These are phyloP conservation scores for Apotomis capreana DNA, from an alignment of 2,888 invertebrate species.

Conservation along the genomic window DNA sequence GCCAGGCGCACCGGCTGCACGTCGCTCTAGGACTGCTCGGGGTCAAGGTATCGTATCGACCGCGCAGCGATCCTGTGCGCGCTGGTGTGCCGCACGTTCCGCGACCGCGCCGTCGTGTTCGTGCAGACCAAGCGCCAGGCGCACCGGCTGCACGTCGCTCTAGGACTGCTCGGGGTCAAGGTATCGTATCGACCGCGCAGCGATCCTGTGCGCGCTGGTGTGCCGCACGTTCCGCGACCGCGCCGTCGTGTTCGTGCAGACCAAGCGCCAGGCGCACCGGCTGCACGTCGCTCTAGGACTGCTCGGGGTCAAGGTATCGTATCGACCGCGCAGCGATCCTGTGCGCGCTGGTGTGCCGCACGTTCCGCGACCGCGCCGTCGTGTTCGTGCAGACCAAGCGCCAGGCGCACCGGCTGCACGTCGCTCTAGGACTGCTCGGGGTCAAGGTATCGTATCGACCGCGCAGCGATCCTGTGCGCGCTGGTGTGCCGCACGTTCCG, in stretches of 20 bases:
- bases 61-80: slow-evolving; percentile 83
- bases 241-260: slow-evolving; percentile 95
- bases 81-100: slow-evolving; percentile 85
- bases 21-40: slow-evolving; percentile 64
- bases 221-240: slow-evolving; percentile 90
- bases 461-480: slow-evolving; percentile 79
- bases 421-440: too few relatives aligned
- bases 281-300: too few relatives aligned
- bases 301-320: too few relatives aligned
- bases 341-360: slow-evolving; percentile 88
- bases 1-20: slow-evolving; percentile 93
- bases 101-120: slow-evolving; percentile 93
- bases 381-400: slow-evolving; percentile 96
- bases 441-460: too few relatives aligned
- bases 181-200: too few relatives aligned
- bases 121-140: slow-evolving; percentile 95
- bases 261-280: slow-evolving; percentile 93
- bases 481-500: slow-evolving; percentile 90
- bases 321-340: too few relatives aligned
- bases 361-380: slow-evolving; percentile 92
- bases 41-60: too few relatives aligned
- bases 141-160: slow-evolving; percentile 84
- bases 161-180: too few relatives aligned
- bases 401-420: slow-evolving; percentile 81
- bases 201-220: slow-evolving; percentile 80